Evolutionary conservation across 2,113 vertebrate genomes (phyloP).

Genomic region (Bathybates hornii): DNA sequence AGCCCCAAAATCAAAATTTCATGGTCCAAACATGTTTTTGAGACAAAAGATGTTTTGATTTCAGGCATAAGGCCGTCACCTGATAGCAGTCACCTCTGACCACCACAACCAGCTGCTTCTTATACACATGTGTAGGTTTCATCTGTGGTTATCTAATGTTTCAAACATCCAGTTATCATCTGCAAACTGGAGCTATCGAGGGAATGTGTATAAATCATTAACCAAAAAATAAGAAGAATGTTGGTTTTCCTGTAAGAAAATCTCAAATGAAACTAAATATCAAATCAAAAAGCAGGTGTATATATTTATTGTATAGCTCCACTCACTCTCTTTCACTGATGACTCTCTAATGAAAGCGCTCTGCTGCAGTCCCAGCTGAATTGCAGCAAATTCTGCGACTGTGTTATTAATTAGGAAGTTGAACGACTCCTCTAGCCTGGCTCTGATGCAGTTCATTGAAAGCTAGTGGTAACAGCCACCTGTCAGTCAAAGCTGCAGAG

Average conservation of each 20-base stretch:
- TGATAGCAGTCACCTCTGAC: neutral
- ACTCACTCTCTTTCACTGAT: neutral
- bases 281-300: neutral
- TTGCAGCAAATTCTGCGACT: neutral
- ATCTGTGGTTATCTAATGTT: neutral
- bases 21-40: neutral
- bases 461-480: neutral
- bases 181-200: neutral
- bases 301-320: neutral
- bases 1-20: neutral
- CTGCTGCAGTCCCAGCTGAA: neutral
- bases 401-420: neutral
- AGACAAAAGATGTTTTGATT: neutral
- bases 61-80: neutral
- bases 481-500: neutral
- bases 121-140: neutral
- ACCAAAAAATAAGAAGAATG: neutral
- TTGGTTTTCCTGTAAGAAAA: neutral
- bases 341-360: neutral
- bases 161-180: neutral
- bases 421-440: neutral
- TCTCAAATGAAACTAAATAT: neutral
- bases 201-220: neutral
- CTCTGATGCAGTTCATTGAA: neutral
- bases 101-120: neutral